These are phyloP conservation scores for Trachelus troglodyta DNA, from an alignment of 2,888 invertebrate species.

Conservation along the genomic window DNA sequence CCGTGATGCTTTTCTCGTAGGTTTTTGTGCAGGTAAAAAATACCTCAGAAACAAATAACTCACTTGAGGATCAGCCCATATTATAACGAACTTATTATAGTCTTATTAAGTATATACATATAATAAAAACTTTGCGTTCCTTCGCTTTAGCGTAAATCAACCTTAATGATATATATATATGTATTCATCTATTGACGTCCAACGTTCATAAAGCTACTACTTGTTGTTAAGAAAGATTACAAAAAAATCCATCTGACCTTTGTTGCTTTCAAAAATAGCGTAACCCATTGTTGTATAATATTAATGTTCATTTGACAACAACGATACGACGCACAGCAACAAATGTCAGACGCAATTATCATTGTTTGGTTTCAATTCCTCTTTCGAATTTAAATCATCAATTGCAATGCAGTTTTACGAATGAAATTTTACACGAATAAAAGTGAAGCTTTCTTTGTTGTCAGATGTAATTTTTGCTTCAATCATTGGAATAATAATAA, in stretches of 20 bases:
- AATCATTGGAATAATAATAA: too few relatives aligned
- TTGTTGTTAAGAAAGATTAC: neutral
- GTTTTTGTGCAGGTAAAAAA: neutral
- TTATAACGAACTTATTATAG: neutral
- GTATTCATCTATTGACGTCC: too few relatives aligned
- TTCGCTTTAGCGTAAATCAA: neutral
- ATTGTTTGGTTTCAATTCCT: too few relatives aligned
- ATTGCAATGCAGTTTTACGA: too few relatives aligned
- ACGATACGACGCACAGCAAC: too few relatives aligned
- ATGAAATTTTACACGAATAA: too few relatives aligned
- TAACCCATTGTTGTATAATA: neutral
- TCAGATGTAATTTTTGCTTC: too few relatives aligned
- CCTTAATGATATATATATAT: neutral
- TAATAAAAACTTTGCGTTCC: neutral
- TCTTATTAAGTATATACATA: neutral
- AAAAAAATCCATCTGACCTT: neutral
- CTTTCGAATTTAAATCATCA: too few relatives aligned
- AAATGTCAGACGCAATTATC: too few relatives aligned
- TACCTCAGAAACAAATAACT: neutral
- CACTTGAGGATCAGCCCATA: neutral
- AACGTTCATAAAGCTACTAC: neutral
- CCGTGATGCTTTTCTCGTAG: neutral
- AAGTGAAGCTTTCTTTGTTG: too few relatives aligned
- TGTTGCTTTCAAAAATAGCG: neutral
- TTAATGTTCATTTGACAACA: too few relatives aligned